A percentile compares a stretch with the other conserved stretches of the same genome.
Evolutionary conservation across 2,113 vertebrate species (phyloP).

Genomic region (Austrofundulus limnaeus): DNA sequence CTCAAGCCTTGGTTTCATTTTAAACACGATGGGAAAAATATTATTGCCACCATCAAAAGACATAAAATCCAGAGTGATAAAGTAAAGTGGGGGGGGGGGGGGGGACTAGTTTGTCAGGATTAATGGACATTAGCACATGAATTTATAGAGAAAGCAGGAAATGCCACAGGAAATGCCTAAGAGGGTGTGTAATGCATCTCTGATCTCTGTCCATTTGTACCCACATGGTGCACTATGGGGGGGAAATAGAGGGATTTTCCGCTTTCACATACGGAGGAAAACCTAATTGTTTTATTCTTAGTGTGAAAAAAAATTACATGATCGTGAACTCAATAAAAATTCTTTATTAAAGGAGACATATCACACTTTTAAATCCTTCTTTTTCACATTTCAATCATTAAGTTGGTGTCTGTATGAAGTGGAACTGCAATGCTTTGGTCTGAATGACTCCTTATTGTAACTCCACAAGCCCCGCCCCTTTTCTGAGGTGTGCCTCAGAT

Average conservation of each 20-base stretch:
- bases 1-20: too few relatives aligned
- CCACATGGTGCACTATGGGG: constrained; percentile 47
- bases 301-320: not conserved
- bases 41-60: constrained; percentile 56
- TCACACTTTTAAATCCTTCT: too few relatives aligned
- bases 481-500: too few relatives aligned
- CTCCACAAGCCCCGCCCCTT: too few relatives aligned
- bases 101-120: constrained; percentile 52
- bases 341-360: too few relatives aligned
- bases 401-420: too few relatives aligned
- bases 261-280: constrained; percentile 6
- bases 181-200: constrained; percentile 76
- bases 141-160: constrained; percentile 65
- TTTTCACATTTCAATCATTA: too few relatives aligned
- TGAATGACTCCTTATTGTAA: too few relatives aligned
- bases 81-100: not conserved
- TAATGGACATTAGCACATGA: constrained; percentile 70
- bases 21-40: constrained; percentile 5
- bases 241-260: constrained; percentile 34
- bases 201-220: constrained; percentile 59
- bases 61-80: constrained; percentile 19
- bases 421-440: too few relatives aligned
- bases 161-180: constrained; percentile 75
- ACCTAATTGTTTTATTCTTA: not conserved
- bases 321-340: too few relatives aligned